phyloP scores from a whole-genome alignment of 2,888 invertebrate species.

The Serrognathus titanus region DNA sequence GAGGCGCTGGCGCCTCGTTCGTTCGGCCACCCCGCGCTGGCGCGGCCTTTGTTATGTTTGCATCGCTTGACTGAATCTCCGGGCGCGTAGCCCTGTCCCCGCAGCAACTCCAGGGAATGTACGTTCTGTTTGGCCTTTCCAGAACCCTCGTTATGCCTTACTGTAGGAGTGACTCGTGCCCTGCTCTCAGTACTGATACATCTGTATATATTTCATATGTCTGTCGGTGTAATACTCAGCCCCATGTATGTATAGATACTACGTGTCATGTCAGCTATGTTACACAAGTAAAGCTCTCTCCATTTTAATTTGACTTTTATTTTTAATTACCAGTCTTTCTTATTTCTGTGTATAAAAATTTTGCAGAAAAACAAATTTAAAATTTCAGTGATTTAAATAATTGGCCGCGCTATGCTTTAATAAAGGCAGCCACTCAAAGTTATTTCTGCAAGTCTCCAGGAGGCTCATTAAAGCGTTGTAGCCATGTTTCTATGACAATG shows the following conservation, averaged over 20 bases:
- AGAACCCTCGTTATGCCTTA: constrained; percentile 46
- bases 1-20: constrained; percentile 30
- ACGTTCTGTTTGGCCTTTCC: constrained; percentile 38
- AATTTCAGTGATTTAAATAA: not conserved
- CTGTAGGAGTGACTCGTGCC: constrained; percentile 42
- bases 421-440: too few relatives aligned
- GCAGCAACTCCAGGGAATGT: constrained; percentile 17
- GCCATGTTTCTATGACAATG: too few relatives aligned
- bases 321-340: constrained; percentile 2
- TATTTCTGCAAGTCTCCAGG: too few relatives aligned
- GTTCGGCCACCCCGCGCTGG: constrained; percentile 44
- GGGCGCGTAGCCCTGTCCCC: constrained; percentile 17
- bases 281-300: constrained; percentile 52
- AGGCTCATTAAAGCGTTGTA: too few relatives aligned
- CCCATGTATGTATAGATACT: constrained; percentile 50
- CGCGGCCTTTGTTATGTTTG: constrained; percentile 46
- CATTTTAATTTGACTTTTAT: constrained; percentile 42
- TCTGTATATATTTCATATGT: constrained; percentile 42
- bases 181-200: constrained; percentile 40
- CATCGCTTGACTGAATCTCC: constrained; percentile 47
- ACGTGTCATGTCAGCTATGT: constrained; percentile 51
- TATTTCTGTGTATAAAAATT: not conserved
- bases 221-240: constrained; percentile 49
- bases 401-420: not conserved
- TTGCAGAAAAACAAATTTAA: not conserved